Percentiles rank a stretch among this genome's conserved stretches.
Evolutionary conservation across 2,888 invertebrate genomes (phyloP).

Genomic region (Cataglyphis albicans): DNA sequence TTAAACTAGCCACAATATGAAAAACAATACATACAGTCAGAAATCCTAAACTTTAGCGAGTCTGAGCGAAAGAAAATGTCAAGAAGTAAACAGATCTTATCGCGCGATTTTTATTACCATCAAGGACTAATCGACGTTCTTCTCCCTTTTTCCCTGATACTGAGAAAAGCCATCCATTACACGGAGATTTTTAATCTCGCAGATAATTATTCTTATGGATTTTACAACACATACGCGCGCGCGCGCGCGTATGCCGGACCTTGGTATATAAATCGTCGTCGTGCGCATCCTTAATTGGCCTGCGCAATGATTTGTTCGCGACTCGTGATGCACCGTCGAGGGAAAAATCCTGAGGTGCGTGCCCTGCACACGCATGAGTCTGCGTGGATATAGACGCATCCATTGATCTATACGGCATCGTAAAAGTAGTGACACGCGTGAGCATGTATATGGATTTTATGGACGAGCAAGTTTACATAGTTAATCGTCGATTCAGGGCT

Average conservation of each 20-base stretch:
- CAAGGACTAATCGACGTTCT: conserved; percentile 58
- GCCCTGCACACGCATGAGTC: neutral
- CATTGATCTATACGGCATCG: conserved; percentile 16
- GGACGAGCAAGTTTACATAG: neutral
- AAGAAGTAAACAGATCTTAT: conserved; percentile 44
- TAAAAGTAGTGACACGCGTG: neutral
- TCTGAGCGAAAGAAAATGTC: neutral
- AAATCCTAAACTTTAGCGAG: neutral
- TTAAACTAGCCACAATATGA: neutral
- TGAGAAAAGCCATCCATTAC: conserved; percentile 60
- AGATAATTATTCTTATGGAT: conserved; percentile 71
- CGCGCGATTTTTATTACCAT: conserved; percentile 22
- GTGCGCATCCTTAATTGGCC: conserved; percentile 75
- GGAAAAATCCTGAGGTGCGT: conserved; percentile 45
- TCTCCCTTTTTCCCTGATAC: neutral
- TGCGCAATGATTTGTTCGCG: conserved; percentile 68
- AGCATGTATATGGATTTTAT: conserved; percentile 17
- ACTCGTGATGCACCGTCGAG: conserved; percentile 65
- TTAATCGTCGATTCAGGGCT: conserved; percentile 23
- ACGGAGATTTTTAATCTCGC: conserved; percentile 50
- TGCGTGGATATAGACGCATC: conserved; percentile 17
- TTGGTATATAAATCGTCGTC: conserved; percentile 71
- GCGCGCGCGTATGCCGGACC: conserved; percentile 3
- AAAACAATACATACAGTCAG: neutral
- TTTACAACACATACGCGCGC: conserved; percentile 57